Evolutionary conservation across 2,797 vertebrate genomes (phyloP), one percentile per base, ranked within the genome.

Genomic region (Chromobotia macracanthus): DNA sequence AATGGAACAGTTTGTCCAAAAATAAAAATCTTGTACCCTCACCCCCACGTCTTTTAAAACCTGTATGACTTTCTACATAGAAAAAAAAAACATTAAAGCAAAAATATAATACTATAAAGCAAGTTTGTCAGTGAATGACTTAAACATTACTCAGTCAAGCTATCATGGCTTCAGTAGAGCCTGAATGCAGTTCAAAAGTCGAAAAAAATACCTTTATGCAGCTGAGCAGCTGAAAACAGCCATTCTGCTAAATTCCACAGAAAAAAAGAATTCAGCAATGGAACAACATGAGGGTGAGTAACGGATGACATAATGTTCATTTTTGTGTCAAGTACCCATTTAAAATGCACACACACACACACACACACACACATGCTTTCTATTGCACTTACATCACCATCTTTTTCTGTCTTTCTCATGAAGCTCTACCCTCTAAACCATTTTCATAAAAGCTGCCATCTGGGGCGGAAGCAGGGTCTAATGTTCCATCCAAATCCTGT

Each of bases 401-500:
- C 65, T 69, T 79, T 58, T 53, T 69, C 44, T 60, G 51, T 41
- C 56, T 66, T 10, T 75, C 28, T 81, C 63, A 25, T 51, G 68
- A 72, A 82, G 83, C 82, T 76, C 85, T 71, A 83, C 80, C 83
- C 73, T 84, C 56, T 18, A 2, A 21, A 73, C 56, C 79, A 51
- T 79, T 81, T 76, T 44, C 31, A 77, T 72, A 63, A 82, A 56
- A 82, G 78, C 75, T 64, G 72, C 83, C 82, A 86, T 86, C 81
- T 86, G 80, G 72, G 66, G 61, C 25, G 50, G 65, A 84, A 79
- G 69, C 50, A 72, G 68, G 53, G 68, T 70, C 83, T 82, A 82
- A 78, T 84, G 83, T 84, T 74, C 77, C 56, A 70, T 55, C 80
- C 71, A 84, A 86, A 82, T 79, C 78, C 76, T 81, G 85, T 77